A percentile compares a stretch with the other conserved stretches of the same genome.
These are phyloP conservation scores for Poeciliopsis presidionis DNA, from an alignment of 2,797 vertebrate genomes.

Conservation along the genomic window DNA sequence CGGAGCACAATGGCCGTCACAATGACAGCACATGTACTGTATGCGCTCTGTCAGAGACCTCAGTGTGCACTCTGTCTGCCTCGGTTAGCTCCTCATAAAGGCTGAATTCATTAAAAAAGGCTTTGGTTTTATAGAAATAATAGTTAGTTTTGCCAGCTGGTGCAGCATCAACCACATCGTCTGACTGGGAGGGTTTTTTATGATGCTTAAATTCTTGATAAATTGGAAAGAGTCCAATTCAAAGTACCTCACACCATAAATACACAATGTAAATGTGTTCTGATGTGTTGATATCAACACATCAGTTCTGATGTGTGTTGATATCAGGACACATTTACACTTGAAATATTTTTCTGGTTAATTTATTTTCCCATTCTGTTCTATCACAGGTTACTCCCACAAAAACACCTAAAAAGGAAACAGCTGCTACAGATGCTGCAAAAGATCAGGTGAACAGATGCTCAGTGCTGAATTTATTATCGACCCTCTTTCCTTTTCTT, in stretches of 20 bases:
- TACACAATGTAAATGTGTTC: too few relatives aligned
- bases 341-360: not conserved
- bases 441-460: constrained; percentile 87
- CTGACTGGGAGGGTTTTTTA: constrained; percentile 2
- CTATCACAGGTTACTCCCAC: constrained; percentile 85
- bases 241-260: too few relatives aligned
- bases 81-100: constrained; percentile 59
- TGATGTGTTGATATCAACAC: too few relatives aligned
- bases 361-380: constrained; percentile 17
- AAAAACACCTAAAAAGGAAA: constrained; percentile 86
- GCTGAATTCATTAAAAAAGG: constrained; percentile 53
- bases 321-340: not conserved
- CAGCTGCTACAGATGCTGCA: constrained; percentile 82
- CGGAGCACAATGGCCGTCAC: constrained; percentile 81
- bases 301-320: too few relatives aligned
- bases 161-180: constrained; percentile 19
- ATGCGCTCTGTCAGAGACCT: constrained; percentile 69
- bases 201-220: not conserved
- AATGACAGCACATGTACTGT: constrained; percentile 78
- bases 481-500: not conserved
- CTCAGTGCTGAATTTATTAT: constrained; percentile 1
- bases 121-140: constrained; percentile 56
- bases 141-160: constrained; percentile 40
- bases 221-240: too few relatives aligned
- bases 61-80: constrained; percentile 66